A percentile compares a stretch with the other conserved stretches of the same genome.
Conservation (phyloP, 2,797 vertebrate genomes). For the Helarctos malayanus region DNA sequence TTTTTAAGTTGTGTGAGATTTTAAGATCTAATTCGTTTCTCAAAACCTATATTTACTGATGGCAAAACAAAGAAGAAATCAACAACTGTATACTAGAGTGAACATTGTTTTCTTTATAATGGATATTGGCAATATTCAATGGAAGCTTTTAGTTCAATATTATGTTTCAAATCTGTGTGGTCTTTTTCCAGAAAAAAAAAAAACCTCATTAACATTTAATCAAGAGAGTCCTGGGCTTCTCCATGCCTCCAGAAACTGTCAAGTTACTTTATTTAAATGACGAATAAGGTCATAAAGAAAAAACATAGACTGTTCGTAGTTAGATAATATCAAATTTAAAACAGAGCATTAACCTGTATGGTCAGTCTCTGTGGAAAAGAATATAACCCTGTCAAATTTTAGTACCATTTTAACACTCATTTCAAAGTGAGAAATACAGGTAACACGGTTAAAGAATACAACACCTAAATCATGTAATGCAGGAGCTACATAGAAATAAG, state of each 20-base stretch:
- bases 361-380: not conserved
- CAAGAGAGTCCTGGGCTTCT: not conserved
- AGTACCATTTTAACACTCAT: constrained; percentile 14
- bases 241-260: constrained; percentile 32
- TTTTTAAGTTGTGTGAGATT: not conserved
- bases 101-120: not conserved
- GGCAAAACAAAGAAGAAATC: not conserved
- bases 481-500: not conserved
- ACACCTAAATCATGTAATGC: not conserved
- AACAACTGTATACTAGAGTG: not conserved
- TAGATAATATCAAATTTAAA: constrained; percentile 71
- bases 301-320: constrained; percentile 35
- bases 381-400: constrained; percentile 61
- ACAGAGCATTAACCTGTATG: constrained; percentile 42
- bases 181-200: not conserved
- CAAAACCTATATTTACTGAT: not conserved
- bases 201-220: constrained; percentile 20
- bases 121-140: not conserved
- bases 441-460: not conserved
- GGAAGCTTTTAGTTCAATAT: not conserved
- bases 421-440: not conserved
- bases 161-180: not conserved
- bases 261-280: constrained; percentile 69
- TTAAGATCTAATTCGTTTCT: not conserved
- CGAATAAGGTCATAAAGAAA: constrained; percentile 59